phyloP scores from a whole-genome alignment of 1,140 invertebrate species.

The Nymphalis io region DNA sequence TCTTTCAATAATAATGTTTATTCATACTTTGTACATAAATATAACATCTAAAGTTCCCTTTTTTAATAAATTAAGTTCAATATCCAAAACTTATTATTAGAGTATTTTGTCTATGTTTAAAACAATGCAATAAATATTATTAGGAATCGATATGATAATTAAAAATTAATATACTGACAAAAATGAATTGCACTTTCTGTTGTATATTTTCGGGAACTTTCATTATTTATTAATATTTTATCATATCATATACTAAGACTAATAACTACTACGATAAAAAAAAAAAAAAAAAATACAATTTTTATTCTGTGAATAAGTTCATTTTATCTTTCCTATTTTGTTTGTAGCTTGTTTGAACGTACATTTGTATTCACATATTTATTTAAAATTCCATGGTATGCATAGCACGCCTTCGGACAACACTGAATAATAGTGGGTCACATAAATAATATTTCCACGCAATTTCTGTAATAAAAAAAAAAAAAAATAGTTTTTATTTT shows the following conservation, averaged over 20 bases:
- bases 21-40: constrained; percentile 13
- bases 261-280: too few relatives aligned
- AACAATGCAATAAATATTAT: too few relatives aligned
- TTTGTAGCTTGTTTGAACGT: background rate
- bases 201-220: too few relatives aligned
- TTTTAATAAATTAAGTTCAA: too few relatives aligned
- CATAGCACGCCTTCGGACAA: constrained; percentile 94
- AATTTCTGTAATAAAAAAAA: constrained; percentile 70
- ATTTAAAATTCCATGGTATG: constrained; percentile 95
- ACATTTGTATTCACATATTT: constrained; percentile 17
- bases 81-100: too few relatives aligned
- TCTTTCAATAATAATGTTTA: constrained; percentile 5
- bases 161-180: too few relatives aligned
- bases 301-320: constrained; percentile 15
- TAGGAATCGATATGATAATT: too few relatives aligned
- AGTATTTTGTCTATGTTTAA: too few relatives aligned
- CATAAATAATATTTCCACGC: constrained; percentile 85
- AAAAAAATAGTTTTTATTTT: background rate
- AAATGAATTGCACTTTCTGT: too few relatives aligned
- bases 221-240: too few relatives aligned
- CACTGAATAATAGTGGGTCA: constrained; percentile 95
- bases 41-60: background rate
- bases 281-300: background rate
- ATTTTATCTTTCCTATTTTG: constrained; percentile 1
- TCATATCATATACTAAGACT: too few relatives aligned